Evolutionary conservation across 2,113 vertebrate species (phyloP), one percentile per base, ranked within the genome.

Genomic region (Chaetura pelagica): DNA sequence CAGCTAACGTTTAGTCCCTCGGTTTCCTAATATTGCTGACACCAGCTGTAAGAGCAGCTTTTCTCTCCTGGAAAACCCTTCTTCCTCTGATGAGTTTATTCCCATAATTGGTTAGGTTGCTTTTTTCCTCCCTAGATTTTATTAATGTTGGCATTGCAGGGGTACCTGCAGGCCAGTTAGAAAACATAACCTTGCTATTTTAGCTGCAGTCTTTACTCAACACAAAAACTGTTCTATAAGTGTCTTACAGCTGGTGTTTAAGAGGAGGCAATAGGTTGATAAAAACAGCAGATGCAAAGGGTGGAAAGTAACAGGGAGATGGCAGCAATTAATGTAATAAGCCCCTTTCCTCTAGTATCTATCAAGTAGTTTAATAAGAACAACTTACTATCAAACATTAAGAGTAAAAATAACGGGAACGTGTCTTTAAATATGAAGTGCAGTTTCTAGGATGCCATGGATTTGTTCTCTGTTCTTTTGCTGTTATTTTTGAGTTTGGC

Each of bases 1-100:
- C 87, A 94, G 87, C 93, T 93, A 95, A 93, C 89, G 84, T 93
- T 95, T 96, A 90, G 92, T 93, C 92, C 68, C 73, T 75, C 61
- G 4, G 52, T 90, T 88, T 94, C 68, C 68, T 75, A 51, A 88
- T 93, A 93, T 10, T 94, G 92, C 93, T 96, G 92, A 95, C 91
- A 84, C 74, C 93, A 96, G 84, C 90, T 93, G 92, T 59, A 97
- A 86, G 63, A 94, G 59, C 87, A 94, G 80, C 48, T 48, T 89
- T 93, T 78, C 73, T 77, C 66, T 83, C 61, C 57, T 84, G 84
- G 40, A 90, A 75, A 89, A 87, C 85, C 86, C 59, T 84, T 87
- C 57, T 91, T 95, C 77, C 78, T 87, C 85, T 80, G 87, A 89
- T 93, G 89, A 94, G 84, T 61, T 87, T 77, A 51, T 91, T 95